Conservation (phyloP, 2,888 invertebrate species). For the Odontocolon sp. region DNA sequence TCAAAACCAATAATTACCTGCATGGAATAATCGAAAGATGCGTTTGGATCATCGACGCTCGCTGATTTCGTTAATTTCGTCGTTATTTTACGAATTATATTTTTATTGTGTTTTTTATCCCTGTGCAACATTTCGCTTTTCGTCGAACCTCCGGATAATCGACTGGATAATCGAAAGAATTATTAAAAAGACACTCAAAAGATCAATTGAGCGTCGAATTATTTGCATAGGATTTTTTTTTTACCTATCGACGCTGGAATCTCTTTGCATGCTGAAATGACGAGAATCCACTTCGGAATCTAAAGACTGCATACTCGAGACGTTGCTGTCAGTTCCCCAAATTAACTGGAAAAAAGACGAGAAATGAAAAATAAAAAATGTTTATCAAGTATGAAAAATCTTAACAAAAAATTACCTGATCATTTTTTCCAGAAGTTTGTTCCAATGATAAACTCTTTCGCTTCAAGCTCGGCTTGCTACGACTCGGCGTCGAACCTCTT, state of each 20-base stretch:
- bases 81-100: conserved; percentile 90
- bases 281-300: conserved; percentile 84
- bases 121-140: conserved; percentile 90
- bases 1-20: conserved; percentile 68
- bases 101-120: conserved; percentile 90
- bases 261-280: conserved; percentile 85
- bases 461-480: conserved; percentile 83
- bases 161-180: conserved; percentile 80
- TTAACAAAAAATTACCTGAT: conserved; percentile 50
- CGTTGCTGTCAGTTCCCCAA: conserved; percentile 93
- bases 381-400: not conserved
- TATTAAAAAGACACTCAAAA: not conserved
- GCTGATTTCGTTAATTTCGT: conserved; percentile 93
- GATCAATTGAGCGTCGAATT: conserved; percentile 12
- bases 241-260: conserved; percentile 90
- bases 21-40: conserved; percentile 75
- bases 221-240: conserved; percentile 2
- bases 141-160: conserved; percentile 91
- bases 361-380: not conserved
- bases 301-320: conserved; percentile 91
- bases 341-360: conserved; percentile 83
- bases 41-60: conserved; percentile 87
- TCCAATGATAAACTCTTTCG: conserved; percentile 88
- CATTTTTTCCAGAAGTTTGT: conserved; percentile 83
- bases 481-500: conserved; percentile 76